Base-by-base conservation (phyloP, 2,797 vertebrate genomes). In the Sternarchorhynchus goeldii region DNA sequence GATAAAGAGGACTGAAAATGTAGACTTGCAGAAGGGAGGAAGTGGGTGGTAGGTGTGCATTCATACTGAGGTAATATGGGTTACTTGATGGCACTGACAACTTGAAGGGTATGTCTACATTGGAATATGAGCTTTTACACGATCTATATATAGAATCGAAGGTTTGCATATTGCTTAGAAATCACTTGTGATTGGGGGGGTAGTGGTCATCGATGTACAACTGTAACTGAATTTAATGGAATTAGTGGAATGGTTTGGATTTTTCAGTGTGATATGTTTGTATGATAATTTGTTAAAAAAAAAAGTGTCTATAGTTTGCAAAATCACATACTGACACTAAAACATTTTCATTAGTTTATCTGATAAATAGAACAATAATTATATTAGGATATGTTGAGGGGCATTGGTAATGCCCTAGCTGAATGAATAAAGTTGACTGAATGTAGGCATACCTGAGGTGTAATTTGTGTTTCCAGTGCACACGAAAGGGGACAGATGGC, bases 1-100 rank as follows among this genome's bases (percentile, higher is more conserved):
- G 76, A 55, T 25, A 75, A 81, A 75, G 71, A 56, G 72, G 80
- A 63, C 50, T 20, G 77, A 72, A 78, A 81, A 81, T 21, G 41
- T 14, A 29, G 29, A 62, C 53, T 68, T 59, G 63, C 68, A 76
- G 77, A 75, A 77, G 70, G 50, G 63, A 39, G 41, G 57, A 29
- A 5, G 18, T 65, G 66, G 55, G 17, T 34, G 55, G 17, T 34
- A 45, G 62, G 55, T 31, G 73, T 45, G 14, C 17, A 8, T 50
- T 77, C 17, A n/a, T 72, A 12, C 20, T 12, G 14, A n/a, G 53
- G 20, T 76, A 67, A 36, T 67, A 8, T 12, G 36, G 66, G 6
- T 29, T 29, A 12, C 8, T 55, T 21, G 18, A 31, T 55, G 45
- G 5, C 14, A 6, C n/a, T 12, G 31, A 34, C 17, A 31, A n/a